Conservation (phyloP, 2,888 invertebrate genomes). For the Trachelus tabidus region DNA sequence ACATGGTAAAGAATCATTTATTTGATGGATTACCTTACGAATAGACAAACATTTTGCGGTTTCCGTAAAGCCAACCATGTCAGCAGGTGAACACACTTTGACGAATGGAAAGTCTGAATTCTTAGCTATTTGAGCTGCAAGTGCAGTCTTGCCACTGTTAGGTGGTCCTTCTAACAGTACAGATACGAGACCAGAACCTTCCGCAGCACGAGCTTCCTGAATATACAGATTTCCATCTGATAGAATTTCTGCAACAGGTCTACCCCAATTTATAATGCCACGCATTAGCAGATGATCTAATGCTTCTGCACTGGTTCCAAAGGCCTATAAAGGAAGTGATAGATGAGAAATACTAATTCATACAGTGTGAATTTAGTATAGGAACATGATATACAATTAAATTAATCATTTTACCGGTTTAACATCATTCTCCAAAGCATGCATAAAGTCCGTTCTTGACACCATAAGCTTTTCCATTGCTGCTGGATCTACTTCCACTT, state of each 20-base stretch:
- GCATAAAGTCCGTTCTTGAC: constrained; percentile 73
- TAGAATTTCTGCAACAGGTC: constrained; percentile 84
- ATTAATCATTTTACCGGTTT: constrained; percentile 52
- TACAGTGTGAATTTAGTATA: neutral
- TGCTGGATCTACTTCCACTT: constrained; percentile 77
- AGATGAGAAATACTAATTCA: neutral
- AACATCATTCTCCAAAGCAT: constrained; percentile 76
- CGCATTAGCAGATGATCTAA: constrained; percentile 87
- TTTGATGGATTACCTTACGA: constrained; percentile 77
- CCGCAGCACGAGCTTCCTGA: constrained; percentile 85
- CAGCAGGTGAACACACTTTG: constrained; percentile 96
- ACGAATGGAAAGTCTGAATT: constrained; percentile 98
- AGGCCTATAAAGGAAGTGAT: constrained; percentile 74
- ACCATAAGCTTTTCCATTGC: constrained; percentile 77
- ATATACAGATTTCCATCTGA: constrained; percentile 93
- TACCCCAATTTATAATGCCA: constrained; percentile 95
- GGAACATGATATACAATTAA: neutral
- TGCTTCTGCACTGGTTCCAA: constrained; percentile 93
- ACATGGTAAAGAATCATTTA: constrained; percentile 69
- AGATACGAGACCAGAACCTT: constrained; percentile 84
- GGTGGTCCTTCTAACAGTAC: constrained; percentile 96
- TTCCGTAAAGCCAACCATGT: constrained; percentile 97
- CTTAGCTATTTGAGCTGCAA: constrained; percentile 96
- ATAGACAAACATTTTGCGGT: constrained; percentile 94
- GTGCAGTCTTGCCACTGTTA: constrained; percentile 95